These are phyloP conservation scores for Muschampia staudingeri DNA, from an alignment of 2,888 invertebrate species.

Conservation along the genomic window DNA sequence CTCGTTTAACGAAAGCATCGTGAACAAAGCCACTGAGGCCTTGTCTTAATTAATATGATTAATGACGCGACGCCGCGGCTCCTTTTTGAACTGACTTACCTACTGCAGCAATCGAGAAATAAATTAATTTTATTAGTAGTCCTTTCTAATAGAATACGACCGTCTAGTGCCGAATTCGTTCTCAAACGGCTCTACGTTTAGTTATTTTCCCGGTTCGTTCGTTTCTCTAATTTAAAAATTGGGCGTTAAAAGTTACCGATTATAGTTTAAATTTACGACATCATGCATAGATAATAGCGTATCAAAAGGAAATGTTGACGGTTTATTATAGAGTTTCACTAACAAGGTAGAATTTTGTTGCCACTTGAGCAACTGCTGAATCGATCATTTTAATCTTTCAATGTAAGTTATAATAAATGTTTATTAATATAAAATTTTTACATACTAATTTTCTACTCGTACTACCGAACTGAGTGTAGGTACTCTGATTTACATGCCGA, in stretches of 20 bases:
- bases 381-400: conserved; percentile 47
- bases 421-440: conserved; percentile 13
- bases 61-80: conserved; percentile 85
- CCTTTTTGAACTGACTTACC: conserved; percentile 87
- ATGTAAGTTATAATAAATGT: conserved; percentile 11
- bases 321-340: conserved; percentile 79
- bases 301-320: conserved; percentile 82
- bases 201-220: conserved; percentile 82
- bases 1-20: conserved; percentile 83
- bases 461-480: background rate
- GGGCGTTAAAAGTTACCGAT: conserved; percentile 88
- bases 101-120: conserved; percentile 90
- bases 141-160: conserved; percentile 88
- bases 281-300: conserved; percentile 82
- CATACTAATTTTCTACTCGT: background rate
- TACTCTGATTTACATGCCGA: conserved; percentile 22
- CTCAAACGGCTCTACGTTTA: conserved; percentile 74
- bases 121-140: conserved; percentile 91
- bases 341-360: conserved; percentile 79
- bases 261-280: conserved; percentile 88
- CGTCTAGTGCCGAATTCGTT: conserved; percentile 75
- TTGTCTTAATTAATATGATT: conserved; percentile 91
- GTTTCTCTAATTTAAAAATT: conserved; percentile 88
- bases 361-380: conserved; percentile 70
- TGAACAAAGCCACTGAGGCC: conserved; percentile 88